Percentiles rank a stretch among this genome's conserved stretches.
Evolutionary conservation across 2,113 vertebrate species (phyloP).

Genomic region (Bujurquina vittata): DNA sequence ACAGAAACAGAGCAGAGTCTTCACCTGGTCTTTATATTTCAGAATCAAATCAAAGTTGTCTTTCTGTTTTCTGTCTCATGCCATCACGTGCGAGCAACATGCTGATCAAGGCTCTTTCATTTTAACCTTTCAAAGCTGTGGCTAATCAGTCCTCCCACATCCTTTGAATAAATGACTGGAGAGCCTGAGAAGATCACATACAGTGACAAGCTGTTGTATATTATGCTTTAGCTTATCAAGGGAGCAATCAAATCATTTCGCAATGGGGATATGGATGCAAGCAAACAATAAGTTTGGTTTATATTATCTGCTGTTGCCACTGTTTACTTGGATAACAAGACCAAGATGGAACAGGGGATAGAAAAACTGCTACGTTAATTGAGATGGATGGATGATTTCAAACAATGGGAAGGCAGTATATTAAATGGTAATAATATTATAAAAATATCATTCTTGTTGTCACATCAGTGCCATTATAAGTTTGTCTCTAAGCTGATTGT

Average conservation of each 20-base stretch:
- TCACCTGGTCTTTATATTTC: background rate
- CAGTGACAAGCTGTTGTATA: slow-evolving; percentile 9
- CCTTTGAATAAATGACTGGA: background rate
- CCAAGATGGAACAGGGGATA: background rate
- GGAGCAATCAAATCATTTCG: slow-evolving; percentile 24
- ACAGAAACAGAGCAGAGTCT: background rate
- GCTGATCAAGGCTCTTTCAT: slow-evolving; percentile 18
- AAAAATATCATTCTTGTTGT: background rate
- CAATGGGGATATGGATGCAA: slow-evolving; percentile 20
- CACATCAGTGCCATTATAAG: background rate
- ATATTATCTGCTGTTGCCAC: slow-evolving; percentile 6
- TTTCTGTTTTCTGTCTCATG: slow-evolving; percentile 9
- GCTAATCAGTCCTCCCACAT: background rate
- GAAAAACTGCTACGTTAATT: slow-evolving; percentile 24
- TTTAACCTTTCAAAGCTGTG: background rate
- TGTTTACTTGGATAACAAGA: slow-evolving; percentile 26
- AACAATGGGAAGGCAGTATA: background rate
- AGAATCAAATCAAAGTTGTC: slow-evolving; percentile 22
- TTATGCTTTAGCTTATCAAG: slow-evolving; percentile 20
- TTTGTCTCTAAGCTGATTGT: background rate
- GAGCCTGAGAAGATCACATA: background rate
- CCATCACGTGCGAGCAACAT: background rate
- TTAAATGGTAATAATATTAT: background rate
- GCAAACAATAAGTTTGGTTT: slow-evolving; percentile 19
- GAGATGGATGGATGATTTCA: background rate